These are phyloP conservation scores for Alauda arvensis DNA, from an alignment of 2,797 vertebrate genomes.

Conservation along the genomic window DNA sequence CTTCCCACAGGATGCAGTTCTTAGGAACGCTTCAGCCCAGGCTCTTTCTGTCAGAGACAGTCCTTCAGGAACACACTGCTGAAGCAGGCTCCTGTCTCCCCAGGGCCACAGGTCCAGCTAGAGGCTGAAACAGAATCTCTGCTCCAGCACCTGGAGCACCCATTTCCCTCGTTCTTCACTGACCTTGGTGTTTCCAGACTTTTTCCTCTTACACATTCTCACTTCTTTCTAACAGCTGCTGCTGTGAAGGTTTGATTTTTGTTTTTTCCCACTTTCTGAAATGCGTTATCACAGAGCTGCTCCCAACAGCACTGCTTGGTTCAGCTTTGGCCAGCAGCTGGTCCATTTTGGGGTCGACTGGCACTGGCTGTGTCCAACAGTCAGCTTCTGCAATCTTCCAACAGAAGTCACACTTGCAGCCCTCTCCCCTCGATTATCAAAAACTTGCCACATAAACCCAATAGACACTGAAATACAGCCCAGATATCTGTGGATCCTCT, in stretches of 20 bases:
- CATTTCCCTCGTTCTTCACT: not conserved
- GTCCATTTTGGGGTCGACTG: rapidly evolving
- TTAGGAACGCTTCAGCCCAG: not conserved
- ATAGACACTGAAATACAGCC: not conserved
- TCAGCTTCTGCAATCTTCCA: not conserved
- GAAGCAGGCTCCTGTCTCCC: not conserved
- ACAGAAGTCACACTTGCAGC: not conserved
- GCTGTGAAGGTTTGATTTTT: not conserved
- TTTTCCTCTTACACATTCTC: not conserved
- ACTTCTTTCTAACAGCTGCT: not conserved
- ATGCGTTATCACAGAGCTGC: no score
- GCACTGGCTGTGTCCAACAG: not conserved
- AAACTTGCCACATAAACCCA: not conserved
- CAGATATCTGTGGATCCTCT: not conserved
- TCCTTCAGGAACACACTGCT: not conserved
- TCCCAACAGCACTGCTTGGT: not conserved
- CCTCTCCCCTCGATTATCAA: no score
- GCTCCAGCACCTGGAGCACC: not conserved
- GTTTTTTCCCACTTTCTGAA: not conserved
- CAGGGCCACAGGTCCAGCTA: not conserved
- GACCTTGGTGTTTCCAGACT: not conserved
- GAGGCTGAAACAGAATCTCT: not conserved
- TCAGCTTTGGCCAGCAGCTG: not conserved
- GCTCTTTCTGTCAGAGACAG: no score
- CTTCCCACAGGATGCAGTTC: not conserved